Percentiles rank a stretch among this genome's conserved stretches.
Evolutionary conservation across 2,888 invertebrate species (phyloP).

Genomic region (Caprella mutica): DNA sequence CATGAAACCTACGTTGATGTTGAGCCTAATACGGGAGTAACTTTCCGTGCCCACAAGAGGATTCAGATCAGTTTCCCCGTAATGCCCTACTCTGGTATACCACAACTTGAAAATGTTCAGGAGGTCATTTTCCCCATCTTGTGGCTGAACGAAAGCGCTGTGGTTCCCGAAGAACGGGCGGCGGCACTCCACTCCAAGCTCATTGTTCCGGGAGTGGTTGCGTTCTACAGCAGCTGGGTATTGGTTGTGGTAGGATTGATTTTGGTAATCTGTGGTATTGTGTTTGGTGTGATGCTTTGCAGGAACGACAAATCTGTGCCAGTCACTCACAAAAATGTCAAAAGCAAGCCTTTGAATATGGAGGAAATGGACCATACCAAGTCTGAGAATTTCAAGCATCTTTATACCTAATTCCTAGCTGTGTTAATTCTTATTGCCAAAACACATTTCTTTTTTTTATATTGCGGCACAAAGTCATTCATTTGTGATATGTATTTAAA

Average conservation of each 20-base stretch:
- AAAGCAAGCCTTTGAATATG: too few relatives aligned
- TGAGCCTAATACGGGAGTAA: constrained; percentile 30
- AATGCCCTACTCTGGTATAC: constrained; percentile 15
- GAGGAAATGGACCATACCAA: too few relatives aligned
- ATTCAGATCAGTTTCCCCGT: constrained; percentile 30
- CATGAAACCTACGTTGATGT: constrained; percentile 32
- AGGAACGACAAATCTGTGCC: too few relatives aligned
- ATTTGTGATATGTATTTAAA: too few relatives aligned
- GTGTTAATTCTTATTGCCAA: too few relatives aligned
- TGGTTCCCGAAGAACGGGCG: constrained; percentile 6
- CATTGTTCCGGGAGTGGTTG: constrained; percentile 5
- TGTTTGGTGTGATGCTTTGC: too few relatives aligned
- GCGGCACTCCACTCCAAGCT: constrained; percentile 7
- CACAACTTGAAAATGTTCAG: constrained; percentile 15
- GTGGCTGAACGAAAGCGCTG: constrained; percentile 28
- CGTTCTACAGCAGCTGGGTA: neutral
- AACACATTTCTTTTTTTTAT: too few relatives aligned
- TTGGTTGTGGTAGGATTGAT: constrained; percentile 1
- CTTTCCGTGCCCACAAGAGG: constrained; percentile 28
- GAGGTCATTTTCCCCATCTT: constrained; percentile 27
- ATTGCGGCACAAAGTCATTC: too few relatives aligned
- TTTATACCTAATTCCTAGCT: too few relatives aligned
- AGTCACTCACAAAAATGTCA: too few relatives aligned
- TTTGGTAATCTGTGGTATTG: too few relatives aligned
- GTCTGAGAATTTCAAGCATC: too few relatives aligned